These are phyloP conservation scores for Lagenorhynchus albirostris DNA, from an alignment of 2,113 vertebrate genomes.

Conservation along the genomic window DNA sequence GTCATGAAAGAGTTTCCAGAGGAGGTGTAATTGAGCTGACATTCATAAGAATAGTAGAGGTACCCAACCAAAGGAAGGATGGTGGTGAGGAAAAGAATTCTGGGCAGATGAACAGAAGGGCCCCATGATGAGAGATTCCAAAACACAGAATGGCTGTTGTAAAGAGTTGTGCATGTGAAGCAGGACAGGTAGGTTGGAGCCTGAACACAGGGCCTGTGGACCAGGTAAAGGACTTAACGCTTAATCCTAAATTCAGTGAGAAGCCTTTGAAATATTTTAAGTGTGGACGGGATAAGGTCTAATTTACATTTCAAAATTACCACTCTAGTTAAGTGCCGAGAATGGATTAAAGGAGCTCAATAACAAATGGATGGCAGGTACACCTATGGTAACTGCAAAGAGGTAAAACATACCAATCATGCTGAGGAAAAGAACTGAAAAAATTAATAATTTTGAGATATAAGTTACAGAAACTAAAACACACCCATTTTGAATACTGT, in stretches of 20 bases:
- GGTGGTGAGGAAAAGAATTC: background rate
- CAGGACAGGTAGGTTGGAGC: background rate
- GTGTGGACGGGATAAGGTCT: background rate
- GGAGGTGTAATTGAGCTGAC: background rate
- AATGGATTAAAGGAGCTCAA: background rate
- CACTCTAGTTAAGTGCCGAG: background rate
- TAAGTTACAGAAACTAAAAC: background rate
- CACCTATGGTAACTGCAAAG: background rate
- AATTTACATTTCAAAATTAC: constrained; percentile 12
- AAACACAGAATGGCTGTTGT: background rate
- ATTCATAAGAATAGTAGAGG: background rate
- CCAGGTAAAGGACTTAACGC: background rate
- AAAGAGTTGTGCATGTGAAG: background rate
- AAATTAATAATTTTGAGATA: background rate
- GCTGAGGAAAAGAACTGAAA: background rate
- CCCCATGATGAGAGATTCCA: background rate
- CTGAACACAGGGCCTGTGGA: background rate
- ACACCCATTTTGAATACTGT: background rate
- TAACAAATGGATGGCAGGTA: background rate
- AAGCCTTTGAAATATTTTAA: background rate
- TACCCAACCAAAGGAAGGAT: background rate
- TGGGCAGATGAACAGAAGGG: background rate
- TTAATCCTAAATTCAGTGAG: background rate
- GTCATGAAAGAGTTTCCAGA: background rate
- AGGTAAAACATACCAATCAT: background rate